Conservation (phyloP, 2,113 vertebrate genomes). For the Semnornis frantzii region DNA sequence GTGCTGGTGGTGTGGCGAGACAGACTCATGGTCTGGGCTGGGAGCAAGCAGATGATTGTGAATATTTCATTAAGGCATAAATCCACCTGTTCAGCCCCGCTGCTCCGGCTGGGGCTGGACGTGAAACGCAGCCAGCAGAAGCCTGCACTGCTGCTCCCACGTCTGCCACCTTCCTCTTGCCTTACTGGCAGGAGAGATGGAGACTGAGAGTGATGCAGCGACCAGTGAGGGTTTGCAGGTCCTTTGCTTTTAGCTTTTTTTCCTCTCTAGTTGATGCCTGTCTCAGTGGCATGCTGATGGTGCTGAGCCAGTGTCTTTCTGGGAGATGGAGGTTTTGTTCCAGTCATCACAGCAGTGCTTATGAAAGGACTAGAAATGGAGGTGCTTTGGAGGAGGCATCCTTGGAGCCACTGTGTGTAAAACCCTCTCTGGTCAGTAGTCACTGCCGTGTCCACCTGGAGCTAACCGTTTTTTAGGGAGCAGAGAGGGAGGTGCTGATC, state of each 20-base stretch:
- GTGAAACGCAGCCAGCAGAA: neutral
- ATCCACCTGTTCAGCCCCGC: neutral
- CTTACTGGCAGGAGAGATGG: neutral
- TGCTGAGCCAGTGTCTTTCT: neutral
- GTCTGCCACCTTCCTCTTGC: neutral
- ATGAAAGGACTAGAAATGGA: neutral
- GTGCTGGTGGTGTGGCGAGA: neutral
- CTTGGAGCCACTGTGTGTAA: neutral
- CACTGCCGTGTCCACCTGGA: neutral
- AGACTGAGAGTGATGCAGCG: neutral
- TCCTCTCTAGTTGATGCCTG: neutral
- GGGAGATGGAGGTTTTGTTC: neutral
- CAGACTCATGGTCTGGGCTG: neutral
- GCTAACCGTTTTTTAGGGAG: neutral
- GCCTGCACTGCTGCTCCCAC: neutral
- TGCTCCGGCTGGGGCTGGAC: neutral
- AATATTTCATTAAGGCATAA: neutral
- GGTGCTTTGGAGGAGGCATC: neutral
- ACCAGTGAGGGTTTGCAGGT: neutral
- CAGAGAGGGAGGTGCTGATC: too few species aligned
- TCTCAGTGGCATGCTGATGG: rapidly evolving
- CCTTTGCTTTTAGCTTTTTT: neutral
- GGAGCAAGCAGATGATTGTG: neutral
- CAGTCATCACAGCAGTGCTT: neutral
- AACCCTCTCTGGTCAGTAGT: neutral